A percentile compares a stretch with the other conserved stretches of the same genome.
phyloP scores from a whole-genome alignment of 1,140 invertebrate genomes.

The Stenopsyche tienmushanensis region DNA sequence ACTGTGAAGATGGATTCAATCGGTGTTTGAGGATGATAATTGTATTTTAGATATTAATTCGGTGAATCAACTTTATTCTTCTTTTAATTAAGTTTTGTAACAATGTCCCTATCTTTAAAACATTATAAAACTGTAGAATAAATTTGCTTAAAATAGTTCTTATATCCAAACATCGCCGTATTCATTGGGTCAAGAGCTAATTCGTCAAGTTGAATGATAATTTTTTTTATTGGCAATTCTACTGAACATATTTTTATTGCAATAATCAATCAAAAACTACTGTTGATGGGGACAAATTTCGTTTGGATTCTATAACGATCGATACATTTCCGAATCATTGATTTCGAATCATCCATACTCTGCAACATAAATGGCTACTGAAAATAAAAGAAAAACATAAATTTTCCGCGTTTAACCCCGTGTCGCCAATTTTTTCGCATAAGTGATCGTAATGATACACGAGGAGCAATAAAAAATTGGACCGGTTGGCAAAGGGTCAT shows the following conservation, averaged over 20 bases:
- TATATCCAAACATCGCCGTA: no score
- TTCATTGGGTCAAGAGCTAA: no score
- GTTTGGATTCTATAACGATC: not conserved
- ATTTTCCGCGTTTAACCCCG: not conserved
- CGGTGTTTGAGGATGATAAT: conserved; percentile 4
- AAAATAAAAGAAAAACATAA: not conserved
- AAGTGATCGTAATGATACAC: not conserved
- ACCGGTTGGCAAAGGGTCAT: conserved; percentile 21
- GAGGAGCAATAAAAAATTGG: conserved; percentile 14
- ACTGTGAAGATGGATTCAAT: conserved; percentile 17
- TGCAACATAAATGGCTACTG: not conserved
- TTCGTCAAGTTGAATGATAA: no score
- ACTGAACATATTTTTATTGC: no score
- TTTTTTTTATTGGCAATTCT: no score
- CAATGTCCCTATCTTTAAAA: no score
- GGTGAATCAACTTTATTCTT: no score
- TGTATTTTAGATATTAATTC: not conserved
- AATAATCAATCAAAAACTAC: no score
- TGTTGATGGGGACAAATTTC: no score
- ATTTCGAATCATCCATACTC: conserved; percentile 2
- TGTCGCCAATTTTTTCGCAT: not conserved
- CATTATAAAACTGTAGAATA: no score
- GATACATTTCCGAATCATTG: conserved; percentile 24
- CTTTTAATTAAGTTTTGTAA: no score
- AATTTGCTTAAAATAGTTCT: no score